These are phyloP conservation scores for Ectemnius cavifrons DNA, from an alignment of 2,888 invertebrate species.

Conservation along the genomic window DNA sequence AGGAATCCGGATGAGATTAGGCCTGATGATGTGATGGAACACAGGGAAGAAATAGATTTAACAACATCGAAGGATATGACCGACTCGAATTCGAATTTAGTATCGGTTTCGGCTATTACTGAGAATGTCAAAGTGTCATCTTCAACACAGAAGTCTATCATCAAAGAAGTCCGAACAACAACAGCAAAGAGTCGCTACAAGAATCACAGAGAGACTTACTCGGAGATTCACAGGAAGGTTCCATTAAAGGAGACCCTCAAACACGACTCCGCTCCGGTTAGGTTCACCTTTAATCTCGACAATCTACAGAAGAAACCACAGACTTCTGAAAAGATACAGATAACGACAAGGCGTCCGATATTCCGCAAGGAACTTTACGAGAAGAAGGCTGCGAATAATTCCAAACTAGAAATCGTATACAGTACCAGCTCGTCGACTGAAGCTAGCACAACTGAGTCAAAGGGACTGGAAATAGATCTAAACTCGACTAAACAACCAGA, in stretches of 20 bases:
- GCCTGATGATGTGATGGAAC: neutral
- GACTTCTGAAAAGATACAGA: neutral
- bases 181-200: constrained; percentile 45
- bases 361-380: constrained; percentile 11
- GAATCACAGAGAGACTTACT: constrained; percentile 64
- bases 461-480: constrained; percentile 29
- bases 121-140: constrained; percentile 28
- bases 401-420: constrained; percentile 34
- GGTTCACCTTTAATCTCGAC: constrained; percentile 68
- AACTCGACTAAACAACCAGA: neutral
- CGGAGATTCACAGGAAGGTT: constrained; percentile 52
- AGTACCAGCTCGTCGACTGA: constrained; percentile 42
- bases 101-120: neutral
- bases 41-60: neutral
- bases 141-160: neutral
- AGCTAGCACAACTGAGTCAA: constrained; percentile 11
- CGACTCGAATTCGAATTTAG: neutral
- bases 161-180: constrained; percentile 1
- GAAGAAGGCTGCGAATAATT: neutral
- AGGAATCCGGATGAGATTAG: constrained; percentile 19
- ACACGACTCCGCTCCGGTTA: constrained; percentile 61
- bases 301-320: constrained; percentile 48
- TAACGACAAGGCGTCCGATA: constrained; percentile 35
- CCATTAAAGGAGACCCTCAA: constrained; percentile 49
- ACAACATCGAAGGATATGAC: neutral